These are phyloP conservation scores for Trichosurus vulpecula DNA, from an alignment of 2,797 vertebrate species.

Conservation along the genomic window DNA sequence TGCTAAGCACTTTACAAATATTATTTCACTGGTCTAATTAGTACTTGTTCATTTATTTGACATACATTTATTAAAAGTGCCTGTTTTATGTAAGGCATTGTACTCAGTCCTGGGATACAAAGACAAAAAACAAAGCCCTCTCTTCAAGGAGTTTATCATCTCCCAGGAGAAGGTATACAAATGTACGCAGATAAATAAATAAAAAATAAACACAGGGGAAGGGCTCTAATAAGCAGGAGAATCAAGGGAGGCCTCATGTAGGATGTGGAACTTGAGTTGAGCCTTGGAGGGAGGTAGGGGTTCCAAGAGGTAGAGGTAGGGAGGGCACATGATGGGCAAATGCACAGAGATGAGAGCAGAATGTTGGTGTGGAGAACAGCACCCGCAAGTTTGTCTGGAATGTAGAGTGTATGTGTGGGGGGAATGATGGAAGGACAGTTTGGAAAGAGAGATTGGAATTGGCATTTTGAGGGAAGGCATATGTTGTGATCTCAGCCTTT, in stretches of 20 bases:
- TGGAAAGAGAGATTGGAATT: too few species aligned
- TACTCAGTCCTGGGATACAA: too few species aligned
- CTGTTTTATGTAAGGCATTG: too few species aligned
- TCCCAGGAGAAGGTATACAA: too few species aligned
- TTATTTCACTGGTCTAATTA: too few species aligned
- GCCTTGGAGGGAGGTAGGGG: neutral
- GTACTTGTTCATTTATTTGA: too few species aligned
- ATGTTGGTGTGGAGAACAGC: neutral
- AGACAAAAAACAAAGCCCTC: too few species aligned
- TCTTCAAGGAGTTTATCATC: too few species aligned
- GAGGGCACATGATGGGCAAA: neutral
- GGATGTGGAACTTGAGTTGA: neutral
- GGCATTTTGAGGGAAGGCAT: neutral
- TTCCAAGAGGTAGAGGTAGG: neutral
- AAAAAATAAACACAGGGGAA: neutral
- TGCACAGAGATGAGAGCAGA: neutral
- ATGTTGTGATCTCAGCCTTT: neutral
- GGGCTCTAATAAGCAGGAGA: neutral
- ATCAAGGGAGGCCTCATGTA: neutral
- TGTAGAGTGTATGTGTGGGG: neutral
- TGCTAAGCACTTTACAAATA: too few species aligned
- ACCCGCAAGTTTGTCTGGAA: neutral
- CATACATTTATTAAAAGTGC: too few species aligned
- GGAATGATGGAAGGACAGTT: too few species aligned
- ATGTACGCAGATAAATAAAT: neutral